These are phyloP conservation scores for Bruchidius siliquastri DNA, from an alignment of 2,888 invertebrate species.

Conservation along the genomic window DNA sequence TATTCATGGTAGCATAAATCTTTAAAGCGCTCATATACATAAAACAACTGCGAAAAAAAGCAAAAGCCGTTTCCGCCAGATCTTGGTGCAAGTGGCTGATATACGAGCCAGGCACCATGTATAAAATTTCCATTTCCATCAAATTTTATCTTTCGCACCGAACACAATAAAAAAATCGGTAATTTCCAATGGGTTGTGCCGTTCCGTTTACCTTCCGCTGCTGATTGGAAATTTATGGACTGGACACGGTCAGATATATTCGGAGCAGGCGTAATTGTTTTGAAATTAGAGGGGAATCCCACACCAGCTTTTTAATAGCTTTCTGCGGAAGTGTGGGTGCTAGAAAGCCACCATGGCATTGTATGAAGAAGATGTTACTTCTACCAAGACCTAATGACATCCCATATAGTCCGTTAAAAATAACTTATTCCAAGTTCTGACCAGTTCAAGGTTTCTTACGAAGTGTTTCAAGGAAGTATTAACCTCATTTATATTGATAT, in stretches of 20 bases:
- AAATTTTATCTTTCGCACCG: background rate
- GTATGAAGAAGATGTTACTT: too few relatives aligned
- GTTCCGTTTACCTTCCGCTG: background rate
- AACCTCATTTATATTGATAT: too few relatives aligned
- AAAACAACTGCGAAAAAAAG: background rate
- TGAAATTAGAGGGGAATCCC: background rate
- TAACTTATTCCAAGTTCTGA: too few relatives aligned
- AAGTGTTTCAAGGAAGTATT: too few relatives aligned
- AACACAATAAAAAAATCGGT: background rate
- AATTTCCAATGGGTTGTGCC: background rate
- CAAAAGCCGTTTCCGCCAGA: background rate
- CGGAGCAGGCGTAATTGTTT: background rate
- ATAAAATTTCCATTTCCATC: background rate
- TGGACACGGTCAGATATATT: background rate
- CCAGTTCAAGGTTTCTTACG: too few relatives aligned
- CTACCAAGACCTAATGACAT: too few relatives aligned
- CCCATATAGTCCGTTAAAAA: too few relatives aligned
- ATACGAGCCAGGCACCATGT: background rate
- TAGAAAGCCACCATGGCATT: too few relatives aligned
- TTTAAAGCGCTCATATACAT: background rate
- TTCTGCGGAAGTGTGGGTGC: background rate
- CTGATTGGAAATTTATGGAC: background rate
- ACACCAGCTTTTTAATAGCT: background rate
- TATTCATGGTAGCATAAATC: background rate
- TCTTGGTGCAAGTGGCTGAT: background rate